Percentiles rank a stretch among this genome's conserved stretches.
Evolutionary conservation across 2,113 vertebrate species (phyloP).

Genomic region (Hemiprocne comata): DNA sequence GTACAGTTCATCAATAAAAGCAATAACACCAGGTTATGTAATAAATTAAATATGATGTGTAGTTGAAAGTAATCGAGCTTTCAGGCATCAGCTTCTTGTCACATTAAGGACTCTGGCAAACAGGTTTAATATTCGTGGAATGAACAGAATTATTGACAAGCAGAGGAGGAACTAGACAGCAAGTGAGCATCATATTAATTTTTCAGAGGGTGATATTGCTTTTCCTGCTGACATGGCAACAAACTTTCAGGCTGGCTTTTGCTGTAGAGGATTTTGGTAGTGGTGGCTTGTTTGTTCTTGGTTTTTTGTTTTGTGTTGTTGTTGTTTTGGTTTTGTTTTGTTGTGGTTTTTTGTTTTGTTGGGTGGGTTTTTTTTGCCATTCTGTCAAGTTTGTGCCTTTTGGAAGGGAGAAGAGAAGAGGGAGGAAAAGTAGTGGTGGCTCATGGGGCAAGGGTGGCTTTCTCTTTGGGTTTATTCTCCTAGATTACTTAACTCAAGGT

Average conservation of each 20-base stretch:
- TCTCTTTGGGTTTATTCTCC: neutral
- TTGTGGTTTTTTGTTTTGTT: neutral
- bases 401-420: neutral
- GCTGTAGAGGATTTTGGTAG: neutral
- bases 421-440: neutral
- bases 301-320: neutral
- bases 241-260: constrained; percentile 37
- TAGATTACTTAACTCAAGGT: neutral
- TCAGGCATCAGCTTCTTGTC: constrained; percentile 62
- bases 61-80: constrained; percentile 66
- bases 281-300: neutral
- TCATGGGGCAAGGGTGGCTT: neutral
- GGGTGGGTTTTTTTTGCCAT: neutral
- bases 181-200: constrained; percentile 69
- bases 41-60: constrained; percentile 78
- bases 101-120: constrained; percentile 63
- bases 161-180: constrained; percentile 32
- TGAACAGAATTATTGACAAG: constrained; percentile 66
- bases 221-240: constrained; percentile 51
- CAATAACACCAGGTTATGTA: constrained; percentile 64
- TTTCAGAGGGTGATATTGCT: constrained; percentile 57
- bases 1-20: constrained; percentile 74
- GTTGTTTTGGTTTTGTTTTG: neutral
- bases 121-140: constrained; percentile 66
- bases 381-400: neutral